Percentiles rank a stretch among this genome's conserved stretches.
Conservation (phyloP, 2,888 invertebrate genomes). For the Hydrotaea diabolus region DNA sequence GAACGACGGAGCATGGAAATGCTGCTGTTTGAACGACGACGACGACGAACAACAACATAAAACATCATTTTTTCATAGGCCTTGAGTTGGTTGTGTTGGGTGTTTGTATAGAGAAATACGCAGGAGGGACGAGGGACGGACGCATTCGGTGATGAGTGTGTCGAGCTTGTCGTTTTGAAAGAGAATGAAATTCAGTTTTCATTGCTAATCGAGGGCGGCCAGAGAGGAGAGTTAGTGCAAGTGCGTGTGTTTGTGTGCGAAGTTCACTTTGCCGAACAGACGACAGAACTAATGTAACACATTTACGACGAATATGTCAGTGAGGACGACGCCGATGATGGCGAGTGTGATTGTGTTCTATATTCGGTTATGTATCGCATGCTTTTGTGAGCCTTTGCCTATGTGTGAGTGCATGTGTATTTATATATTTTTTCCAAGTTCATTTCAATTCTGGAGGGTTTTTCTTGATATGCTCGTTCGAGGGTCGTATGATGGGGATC, state of each 20-base stretch:
- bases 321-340: too few species aligned
- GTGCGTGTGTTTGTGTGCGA: neutral
- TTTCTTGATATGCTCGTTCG: constrained; percentile 5
- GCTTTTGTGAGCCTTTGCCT: neutral
- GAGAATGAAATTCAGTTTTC: neutral
- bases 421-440: constrained; percentile 59
- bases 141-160: too few species aligned
- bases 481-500: neutral
- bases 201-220: neutral
- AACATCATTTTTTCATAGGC: constrained; percentile 12
- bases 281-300: constrained; percentile 34
- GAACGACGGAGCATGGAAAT: constrained; percentile 13
- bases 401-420: constrained; percentile 9
- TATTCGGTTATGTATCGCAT: neutral
- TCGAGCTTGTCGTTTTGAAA: too few species aligned
- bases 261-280: neutral
- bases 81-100: neutral
- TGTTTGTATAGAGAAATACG: neutral
- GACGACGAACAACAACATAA: too few species aligned
- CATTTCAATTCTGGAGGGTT: constrained; percentile 59
- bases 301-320: constrained; percentile 15
- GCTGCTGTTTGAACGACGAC: neutral
- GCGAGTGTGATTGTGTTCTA: neutral
- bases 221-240: neutral
- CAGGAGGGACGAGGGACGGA: too few species aligned